Evolutionary conservation across 2,113 vertebrate genomes (phyloP).

Genomic region (Arenaria interpres): DNA sequence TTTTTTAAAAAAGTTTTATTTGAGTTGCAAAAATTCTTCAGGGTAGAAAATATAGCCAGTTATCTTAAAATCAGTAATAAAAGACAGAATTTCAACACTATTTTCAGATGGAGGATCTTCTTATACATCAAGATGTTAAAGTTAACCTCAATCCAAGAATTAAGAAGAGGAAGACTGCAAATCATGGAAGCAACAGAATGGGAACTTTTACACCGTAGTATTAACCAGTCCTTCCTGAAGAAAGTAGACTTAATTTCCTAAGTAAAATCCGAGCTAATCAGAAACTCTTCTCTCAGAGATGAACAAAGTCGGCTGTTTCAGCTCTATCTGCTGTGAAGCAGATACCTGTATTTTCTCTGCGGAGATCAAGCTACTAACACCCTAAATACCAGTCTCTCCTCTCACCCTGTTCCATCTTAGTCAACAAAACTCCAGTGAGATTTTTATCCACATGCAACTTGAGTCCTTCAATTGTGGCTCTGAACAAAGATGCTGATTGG

Average conservation of each 20-base stretch:
- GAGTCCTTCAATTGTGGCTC: not conserved
- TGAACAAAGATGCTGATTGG: constrained; percentile 51
- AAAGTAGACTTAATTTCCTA: not conserved
- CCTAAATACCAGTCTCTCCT: not conserved
- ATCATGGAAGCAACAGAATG: not conserved
- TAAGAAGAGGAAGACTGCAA: not conserved
- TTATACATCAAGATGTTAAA: not conserved
- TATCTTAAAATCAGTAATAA: not conserved
- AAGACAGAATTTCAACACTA: not conserved
- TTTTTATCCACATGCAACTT: not conserved
- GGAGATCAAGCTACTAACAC: not conserved
- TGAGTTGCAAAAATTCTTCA: not conserved
- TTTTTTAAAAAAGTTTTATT: not conserved
- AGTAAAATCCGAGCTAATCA: not conserved
- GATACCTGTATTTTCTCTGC: not conserved
- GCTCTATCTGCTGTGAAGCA: not conserved
- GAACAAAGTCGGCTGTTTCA: not conserved
- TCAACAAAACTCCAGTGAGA: not conserved
- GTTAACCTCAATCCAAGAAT: not conserved
- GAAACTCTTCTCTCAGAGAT: not conserved
- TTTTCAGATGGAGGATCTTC: not conserved
- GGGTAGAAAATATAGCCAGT: not conserved
- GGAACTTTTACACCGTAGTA: not conserved
- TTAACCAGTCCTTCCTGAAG: not conserved
- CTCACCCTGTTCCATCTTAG: not conserved